Base-by-base conservation (phyloP, 2,888 invertebrate species). In the Dynastes tityus region DNA sequence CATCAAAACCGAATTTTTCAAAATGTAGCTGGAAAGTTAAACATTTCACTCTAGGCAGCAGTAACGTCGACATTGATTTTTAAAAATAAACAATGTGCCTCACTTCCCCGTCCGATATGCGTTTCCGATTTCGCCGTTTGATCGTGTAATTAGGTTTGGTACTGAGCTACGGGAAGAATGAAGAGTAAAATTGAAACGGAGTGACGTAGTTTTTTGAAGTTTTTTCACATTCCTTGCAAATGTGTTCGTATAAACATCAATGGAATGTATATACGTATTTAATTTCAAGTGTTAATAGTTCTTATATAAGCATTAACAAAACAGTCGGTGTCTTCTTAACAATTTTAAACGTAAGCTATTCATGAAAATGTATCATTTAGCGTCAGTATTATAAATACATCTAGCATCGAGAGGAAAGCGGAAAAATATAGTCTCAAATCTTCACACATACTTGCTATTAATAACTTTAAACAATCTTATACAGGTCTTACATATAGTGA, bases 1-100 rank as follows among this genome's bases (percentile, higher is more conserved):
- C 73, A 58, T 55, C 73, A 73, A 58, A 73, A 73, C 58, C 58
- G 73, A 73, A 73, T 58, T 73, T 73, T 73, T 73, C 73, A 73
- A 61, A 73, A 40, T 22, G 73, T 73, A 73, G 40, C 58, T 9
- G 16, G 73, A 73, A 73, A 55, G 58, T 58, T 73, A 73, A 73
- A 73, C 73, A 73, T 73, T 73, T 58, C 40, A n/a, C 73, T 58
- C 32, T 73, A 22, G 5, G 40, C 73, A 51, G 51, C 68, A 49
- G 13, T 58, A 73, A 73, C 37, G 40, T 58, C 29, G 40, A 40
- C 73, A 58, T 73, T 73, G 73, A 73, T 73, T 71, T 71, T 73
- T 40, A 27, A 73, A 58, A 37, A 73, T 73, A 73, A 58, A 58
- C 40, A 73, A 11, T 58, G 22, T 4, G 16, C 58, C 22, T 32